These are phyloP conservation scores for Valencia hispanica DNA, from an alignment of 2,797 vertebrate genomes.

Conservation along the genomic window DNA sequence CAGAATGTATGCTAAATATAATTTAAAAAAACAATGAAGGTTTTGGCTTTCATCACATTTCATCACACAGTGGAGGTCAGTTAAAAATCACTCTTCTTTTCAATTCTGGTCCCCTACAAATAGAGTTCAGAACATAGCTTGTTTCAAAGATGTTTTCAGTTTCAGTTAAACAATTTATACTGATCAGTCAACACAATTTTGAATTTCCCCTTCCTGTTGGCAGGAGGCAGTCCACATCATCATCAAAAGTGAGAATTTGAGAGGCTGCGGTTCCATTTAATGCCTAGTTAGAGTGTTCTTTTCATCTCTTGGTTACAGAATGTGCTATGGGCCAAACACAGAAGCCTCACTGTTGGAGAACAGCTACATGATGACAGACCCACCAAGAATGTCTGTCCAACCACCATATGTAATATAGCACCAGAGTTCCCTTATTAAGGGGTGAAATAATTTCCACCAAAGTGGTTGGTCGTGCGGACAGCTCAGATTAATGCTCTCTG, in stretches of 20 bases:
- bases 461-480: slow-evolving; percentile 73
- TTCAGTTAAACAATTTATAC: slow-evolving; percentile 29
- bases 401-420: slow-evolving; percentile 77
- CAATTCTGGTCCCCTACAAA: not conserved
- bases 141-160: slow-evolving; percentile 36
- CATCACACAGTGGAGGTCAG: not conserved
- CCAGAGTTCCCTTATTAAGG: slow-evolving; percentile 80
- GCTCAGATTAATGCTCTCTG: slow-evolving; percentile 78
- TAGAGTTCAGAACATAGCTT: slow-evolving; percentile 8
- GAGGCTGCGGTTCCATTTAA: slow-evolving; percentile 66
- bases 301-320: slow-evolving; percentile 67
- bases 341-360: slow-evolving; percentile 71
- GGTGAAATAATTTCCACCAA: slow-evolving; percentile 82
- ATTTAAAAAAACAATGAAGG: not conserved
- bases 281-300: slow-evolving; percentile 62
- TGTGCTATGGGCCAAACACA: slow-evolving; percentile 61
- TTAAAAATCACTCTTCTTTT: not conserved
- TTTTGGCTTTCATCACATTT: slow-evolving; percentile 2
- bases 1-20: not conserved
- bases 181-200: slow-evolving; percentile 43
- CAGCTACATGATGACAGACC: slow-evolving; percentile 77
- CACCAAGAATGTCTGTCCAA: slow-evolving; percentile 79
- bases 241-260: slow-evolving; percentile 48
- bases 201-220: slow-evolving; percentile 56
- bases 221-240: slow-evolving; percentile 36